A percentile compares a stretch with the other conserved stretches of the same genome.
Conservation (phyloP, 2,797 vertebrate species). For the Chaetodon trifasciatus region DNA sequence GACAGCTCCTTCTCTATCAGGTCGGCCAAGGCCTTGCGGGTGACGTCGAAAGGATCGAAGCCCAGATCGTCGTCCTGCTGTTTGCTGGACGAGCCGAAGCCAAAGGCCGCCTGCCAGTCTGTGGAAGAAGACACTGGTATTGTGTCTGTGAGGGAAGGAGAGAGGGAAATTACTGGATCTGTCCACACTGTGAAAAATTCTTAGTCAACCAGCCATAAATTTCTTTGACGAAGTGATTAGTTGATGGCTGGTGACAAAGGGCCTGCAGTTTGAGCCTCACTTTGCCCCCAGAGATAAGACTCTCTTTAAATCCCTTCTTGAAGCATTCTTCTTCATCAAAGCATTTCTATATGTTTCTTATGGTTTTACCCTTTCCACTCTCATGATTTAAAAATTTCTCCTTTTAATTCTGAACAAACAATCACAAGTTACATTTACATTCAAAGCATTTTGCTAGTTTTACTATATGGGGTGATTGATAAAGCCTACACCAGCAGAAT, state of each 20-base stretch:
- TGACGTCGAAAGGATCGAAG: slow-evolving; percentile 99
- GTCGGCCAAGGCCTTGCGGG: slow-evolving; percentile 98
- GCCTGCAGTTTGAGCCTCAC: not conserved
- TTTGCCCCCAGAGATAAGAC: not conserved
- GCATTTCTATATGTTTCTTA: not conserved
- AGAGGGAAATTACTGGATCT: slow-evolving; percentile 7
- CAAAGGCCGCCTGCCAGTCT: slow-evolving; percentile 99
- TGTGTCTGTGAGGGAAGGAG: slow-evolving; percentile 87
- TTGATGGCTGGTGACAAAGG: not conserved
- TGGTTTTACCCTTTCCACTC: not conserved
- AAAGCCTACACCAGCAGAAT: not conserved
- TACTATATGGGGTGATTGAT: not conserved
- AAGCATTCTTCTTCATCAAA: not conserved
- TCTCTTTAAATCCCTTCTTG: not conserved
- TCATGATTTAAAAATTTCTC: not conserved
- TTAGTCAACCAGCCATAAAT: not conserved
- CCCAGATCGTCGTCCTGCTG: slow-evolving; percentile 98
- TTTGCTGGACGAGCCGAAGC: slow-evolving; percentile 95
- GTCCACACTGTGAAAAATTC: not conserved
- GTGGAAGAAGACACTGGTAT: slow-evolving; percentile 99
- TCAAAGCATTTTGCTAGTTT: not conserved
- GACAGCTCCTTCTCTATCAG: slow-evolving; percentile 99
- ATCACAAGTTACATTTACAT: not conserved
- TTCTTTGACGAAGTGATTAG: not conserved
- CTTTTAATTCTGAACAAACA: not conserved